Conservation (phyloP, 2,113 vertebrate genomes). For the Pelvicachromis taeniatus region DNA sequence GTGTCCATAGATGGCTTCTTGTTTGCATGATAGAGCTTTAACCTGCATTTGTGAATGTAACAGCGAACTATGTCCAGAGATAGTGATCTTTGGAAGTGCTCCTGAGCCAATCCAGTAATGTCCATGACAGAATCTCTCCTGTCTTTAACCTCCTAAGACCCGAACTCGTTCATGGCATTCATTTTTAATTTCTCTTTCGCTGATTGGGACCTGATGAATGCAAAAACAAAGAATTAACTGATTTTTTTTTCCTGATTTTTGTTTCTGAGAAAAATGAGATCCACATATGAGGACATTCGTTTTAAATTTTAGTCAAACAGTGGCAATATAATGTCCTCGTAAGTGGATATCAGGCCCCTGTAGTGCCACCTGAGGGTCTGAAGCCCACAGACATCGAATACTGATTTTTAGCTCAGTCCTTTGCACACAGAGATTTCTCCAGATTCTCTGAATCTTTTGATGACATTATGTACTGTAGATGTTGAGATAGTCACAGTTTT, state of each 20-base stretch:
- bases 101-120: neutral
- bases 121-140: neutral
- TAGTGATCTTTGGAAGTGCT: neutral
- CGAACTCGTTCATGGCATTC: too few species aligned
- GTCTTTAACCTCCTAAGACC: too few species aligned
- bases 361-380: neutral
- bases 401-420: neutral
- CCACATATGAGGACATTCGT: too few species aligned
- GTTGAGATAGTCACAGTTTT: neutral
- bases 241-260: too few species aligned
- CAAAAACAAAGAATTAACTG: too few species aligned
- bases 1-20: neutral
- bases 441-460: neutral
- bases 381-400: neutral
- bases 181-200: too few species aligned
- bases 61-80: neutral
- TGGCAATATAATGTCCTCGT: too few species aligned
- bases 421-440: neutral
- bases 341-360: too few species aligned
- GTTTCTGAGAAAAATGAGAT: too few species aligned
- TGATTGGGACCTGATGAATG: too few species aligned
- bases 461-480: neutral
- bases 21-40: neutral
- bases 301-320: too few species aligned
- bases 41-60: neutral